Conservation (phyloP, 2,888 invertebrate genomes). For the Hedychridium roseum region DNA sequence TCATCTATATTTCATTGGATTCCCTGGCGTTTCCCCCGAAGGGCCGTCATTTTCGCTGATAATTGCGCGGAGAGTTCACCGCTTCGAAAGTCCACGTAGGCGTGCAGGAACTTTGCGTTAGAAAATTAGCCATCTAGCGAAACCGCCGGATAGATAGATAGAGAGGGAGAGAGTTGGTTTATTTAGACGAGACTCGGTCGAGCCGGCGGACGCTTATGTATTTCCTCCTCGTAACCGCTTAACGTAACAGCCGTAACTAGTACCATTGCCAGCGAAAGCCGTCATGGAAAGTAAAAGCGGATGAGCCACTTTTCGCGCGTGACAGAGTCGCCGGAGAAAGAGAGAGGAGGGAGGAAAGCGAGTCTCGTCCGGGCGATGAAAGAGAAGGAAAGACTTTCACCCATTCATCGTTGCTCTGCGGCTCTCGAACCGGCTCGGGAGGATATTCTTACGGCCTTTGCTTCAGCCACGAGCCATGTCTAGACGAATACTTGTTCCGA, state of each 20-base stretch:
- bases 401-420: slow-evolving; percentile 35
- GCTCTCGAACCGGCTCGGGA: slow-evolving; percentile 11
- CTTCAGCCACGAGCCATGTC: too few species aligned
- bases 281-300: slow-evolving; percentile 57
- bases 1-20: too few species aligned
- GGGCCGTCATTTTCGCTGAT: too few species aligned
- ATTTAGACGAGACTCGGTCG: slow-evolving; percentile 20
- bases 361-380: slow-evolving; percentile 15
- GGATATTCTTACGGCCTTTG: too few species aligned
- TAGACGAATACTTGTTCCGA: too few species aligned
- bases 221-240: slow-evolving; percentile 44
- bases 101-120: too few species aligned
- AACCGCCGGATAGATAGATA: slow-evolving; percentile 16
- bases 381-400: slow-evolving; percentile 43
- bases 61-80: too few species aligned
- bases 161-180: slow-evolving; percentile 20
- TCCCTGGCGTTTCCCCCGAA: too few species aligned
- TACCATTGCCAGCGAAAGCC: slow-evolving; percentile 62
- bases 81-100: too few species aligned
- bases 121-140: too few species aligned
- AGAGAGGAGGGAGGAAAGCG: slow-evolving; percentile 6
- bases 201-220: slow-evolving; percentile 20
- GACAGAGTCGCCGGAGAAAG: slow-evolving; percentile 18
- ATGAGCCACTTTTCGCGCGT: slow-evolving; percentile 53
- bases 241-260: slow-evolving; percentile 61